Evolutionary conservation across 2,113 vertebrate species (phyloP), one percentile per base, ranked within the genome.

Genomic region (Scortum barcoo): DNA sequence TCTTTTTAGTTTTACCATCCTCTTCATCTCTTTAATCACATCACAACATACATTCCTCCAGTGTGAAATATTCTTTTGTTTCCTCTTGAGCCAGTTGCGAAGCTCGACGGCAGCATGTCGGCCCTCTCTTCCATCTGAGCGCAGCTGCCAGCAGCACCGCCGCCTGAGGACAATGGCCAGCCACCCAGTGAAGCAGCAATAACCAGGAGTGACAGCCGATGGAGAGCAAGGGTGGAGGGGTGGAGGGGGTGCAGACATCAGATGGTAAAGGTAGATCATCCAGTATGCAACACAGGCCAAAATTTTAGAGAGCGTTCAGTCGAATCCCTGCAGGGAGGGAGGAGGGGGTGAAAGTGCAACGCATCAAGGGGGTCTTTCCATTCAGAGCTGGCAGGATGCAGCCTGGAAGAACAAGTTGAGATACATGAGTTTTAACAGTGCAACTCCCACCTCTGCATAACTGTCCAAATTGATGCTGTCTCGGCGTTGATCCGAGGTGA

Each of bases 181-280:
- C 40, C 70, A 19, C 44, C 72, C 77, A 76, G 44, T 3, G 19
- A 62, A 36, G 86, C 82, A 48, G 65, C 75, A 80, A 44, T 93
- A 88, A 93, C 62, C 9, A 0, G 63, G 44, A 82, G 81, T 83
- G 91, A 91, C 91, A 91, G 81, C 63, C 48, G 65, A 28, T 78
- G 42, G 79, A 67, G 81, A 56, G 72, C 40, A 74, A 50, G 44
- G n/a, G n/a, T n/a, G n/a, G n/a, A n/a, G n/a, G n/a, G n/a, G n/a
- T n/a, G n/a, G n/a, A n/a, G n/a, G 80, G 68, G 81, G 46, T 77
- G 42, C 57, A 78, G 53, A 30, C 81, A 69, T 91, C 60, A 75
- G 72, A 77, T 79, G 62, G 73, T 68, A 57, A 90, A 89, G 89
- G 90, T 91, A 88, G 88, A 80, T 62, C 57, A 33, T 85, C 63